Evolutionary conservation across 2,888 invertebrate genomes (phyloP).

Genomic region (Sipha maydis): DNA sequence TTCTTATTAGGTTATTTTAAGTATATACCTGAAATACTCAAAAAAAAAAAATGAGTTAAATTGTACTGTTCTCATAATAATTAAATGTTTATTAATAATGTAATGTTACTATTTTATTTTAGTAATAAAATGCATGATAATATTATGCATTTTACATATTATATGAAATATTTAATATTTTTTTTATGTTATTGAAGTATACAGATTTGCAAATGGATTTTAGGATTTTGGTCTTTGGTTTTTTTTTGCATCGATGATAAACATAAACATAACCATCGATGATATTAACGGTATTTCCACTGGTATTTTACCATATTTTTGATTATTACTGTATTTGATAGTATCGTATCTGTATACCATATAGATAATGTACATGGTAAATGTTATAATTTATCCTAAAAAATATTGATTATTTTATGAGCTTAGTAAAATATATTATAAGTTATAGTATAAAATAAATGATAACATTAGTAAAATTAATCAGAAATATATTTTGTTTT

Average conservation of each 20-base stretch:
- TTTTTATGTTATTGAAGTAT: too few relatives aligned
- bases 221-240: neutral
- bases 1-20: neutral
- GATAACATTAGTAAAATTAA: neutral
- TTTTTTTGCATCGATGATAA: neutral
- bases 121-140: too few relatives aligned
- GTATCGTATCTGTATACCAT: neutral
- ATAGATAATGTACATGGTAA: neutral
- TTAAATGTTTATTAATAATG: too few relatives aligned
- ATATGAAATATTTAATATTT: too few relatives aligned
- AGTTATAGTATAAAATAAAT: neutral
- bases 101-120: too few relatives aligned
- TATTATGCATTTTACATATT: too few relatives aligned
- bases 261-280: neutral
- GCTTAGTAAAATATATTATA: neutral
- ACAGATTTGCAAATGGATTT: too few relatives aligned
- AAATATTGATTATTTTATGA: neutral
- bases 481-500: neutral
- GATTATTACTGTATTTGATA: conserved; percentile 7
- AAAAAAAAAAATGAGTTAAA: too few relatives aligned
- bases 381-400: neutral
- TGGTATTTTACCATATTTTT: conserved; percentile 26
- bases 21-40: neutral
- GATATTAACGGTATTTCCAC: neutral
- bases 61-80: too few relatives aligned